A percentile compares a stretch with the other conserved stretches of the same genome.
These are phyloP conservation scores for Galaxea fascicularis DNA, from an alignment of 92 coral and sea anemone species.

Conservation along the genomic window DNA sequence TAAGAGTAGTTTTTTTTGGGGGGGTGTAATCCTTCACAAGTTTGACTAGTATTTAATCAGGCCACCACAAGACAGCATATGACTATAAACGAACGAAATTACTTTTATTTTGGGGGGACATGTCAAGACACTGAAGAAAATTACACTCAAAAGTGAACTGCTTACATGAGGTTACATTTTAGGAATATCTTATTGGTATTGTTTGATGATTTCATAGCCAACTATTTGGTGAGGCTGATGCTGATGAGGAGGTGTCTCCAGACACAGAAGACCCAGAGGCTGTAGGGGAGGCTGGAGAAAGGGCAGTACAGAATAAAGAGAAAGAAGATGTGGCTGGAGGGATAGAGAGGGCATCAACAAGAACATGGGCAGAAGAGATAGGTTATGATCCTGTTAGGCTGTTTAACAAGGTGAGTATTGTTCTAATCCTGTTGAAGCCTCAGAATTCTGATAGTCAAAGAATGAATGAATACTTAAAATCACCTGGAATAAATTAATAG, in stretches of 20 bases:
- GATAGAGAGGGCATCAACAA: conserved; percentile 87
- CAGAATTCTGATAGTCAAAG: too few relatives aligned
- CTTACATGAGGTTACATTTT: neutral
- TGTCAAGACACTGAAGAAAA: too few relatives aligned
- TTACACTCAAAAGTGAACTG: too few relatives aligned
- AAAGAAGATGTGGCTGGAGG: conserved; percentile 74
- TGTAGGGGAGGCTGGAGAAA: conserved; percentile 87
- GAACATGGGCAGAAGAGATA: conserved; percentile 91
- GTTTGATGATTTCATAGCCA: conserved; percentile 55
- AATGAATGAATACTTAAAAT: too few relatives aligned
- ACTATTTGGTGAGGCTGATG: conserved; percentile 99
- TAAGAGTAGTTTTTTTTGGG: too few relatives aligned
- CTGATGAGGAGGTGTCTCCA: conserved; percentile 99
- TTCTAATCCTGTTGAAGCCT: too few relatives aligned
- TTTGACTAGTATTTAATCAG: too few relatives aligned
- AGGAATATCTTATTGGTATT: neutral
- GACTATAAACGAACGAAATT: too few relatives aligned
- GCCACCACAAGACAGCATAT: too few relatives aligned
- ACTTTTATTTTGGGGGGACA: too few relatives aligned
- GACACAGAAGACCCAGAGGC: conserved; percentile 99
- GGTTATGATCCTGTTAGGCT: conserved; percentile 79
- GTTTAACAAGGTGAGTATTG: conserved; percentile 75
- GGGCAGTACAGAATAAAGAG: conserved; percentile 69
- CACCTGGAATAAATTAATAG: too few relatives aligned
- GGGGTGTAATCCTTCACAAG: too few relatives aligned